A percentile compares a stretch with the other conserved stretches of the same genome.
Evolutionary conservation across 2,888 invertebrate genomes (phyloP).

Genomic region (Pammene aurita): DNA sequence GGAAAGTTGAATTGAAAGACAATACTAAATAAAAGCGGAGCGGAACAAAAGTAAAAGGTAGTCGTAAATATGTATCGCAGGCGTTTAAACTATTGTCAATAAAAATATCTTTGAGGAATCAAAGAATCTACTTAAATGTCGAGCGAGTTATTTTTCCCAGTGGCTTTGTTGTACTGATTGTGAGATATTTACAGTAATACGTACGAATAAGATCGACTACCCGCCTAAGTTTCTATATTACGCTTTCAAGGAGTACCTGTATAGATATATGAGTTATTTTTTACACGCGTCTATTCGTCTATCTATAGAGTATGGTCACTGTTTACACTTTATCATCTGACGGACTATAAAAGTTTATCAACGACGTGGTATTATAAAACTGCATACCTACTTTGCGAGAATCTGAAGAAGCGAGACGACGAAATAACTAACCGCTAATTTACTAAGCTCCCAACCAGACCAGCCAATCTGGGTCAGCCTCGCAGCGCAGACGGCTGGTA

Average conservation of each 20-base stretch:
- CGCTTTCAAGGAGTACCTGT: too few relatives aligned
- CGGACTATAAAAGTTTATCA: too few relatives aligned
- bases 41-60: constrained; percentile 7
- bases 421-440: constrained; percentile 50
- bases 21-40: constrained; percentile 11
- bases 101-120: constrained; percentile 6
- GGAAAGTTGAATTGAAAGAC: constrained; percentile 15
- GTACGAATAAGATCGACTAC: too few relatives aligned
- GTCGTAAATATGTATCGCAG: neutral
- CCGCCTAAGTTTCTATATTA: too few relatives aligned
- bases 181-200: neutral
- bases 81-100: constrained; percentile 9
- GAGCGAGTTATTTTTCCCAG: neutral
- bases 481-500: constrained; percentile 30
- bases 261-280: too few relatives aligned
- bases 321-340: too few relatives aligned
- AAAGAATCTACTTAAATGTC: neutral
- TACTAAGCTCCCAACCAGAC: constrained; percentile 43
- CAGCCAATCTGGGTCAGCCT: constrained; percentile 39
- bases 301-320: too few relatives aligned
- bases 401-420: constrained; percentile 43
- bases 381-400: constrained; percentile 23
- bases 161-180: neutral
- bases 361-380: neutral
- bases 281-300: too few relatives aligned